Evolutionary conservation across 2,888 invertebrate genomes (phyloP).

Genomic region (Eulithis prunata): DNA sequence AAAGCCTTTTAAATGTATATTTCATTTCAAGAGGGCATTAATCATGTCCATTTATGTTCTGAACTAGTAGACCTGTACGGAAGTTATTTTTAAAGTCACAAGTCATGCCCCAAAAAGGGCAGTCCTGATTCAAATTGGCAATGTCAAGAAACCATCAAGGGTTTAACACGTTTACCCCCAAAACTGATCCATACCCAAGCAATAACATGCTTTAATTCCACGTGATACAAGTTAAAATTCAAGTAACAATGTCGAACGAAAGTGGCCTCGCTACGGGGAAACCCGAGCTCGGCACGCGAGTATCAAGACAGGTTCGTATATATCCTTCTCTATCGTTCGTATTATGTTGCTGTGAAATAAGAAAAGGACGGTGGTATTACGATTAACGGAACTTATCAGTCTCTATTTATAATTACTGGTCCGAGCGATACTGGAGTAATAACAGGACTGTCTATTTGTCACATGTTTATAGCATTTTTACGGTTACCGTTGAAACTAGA

Average conservation of each 20-base stretch:
- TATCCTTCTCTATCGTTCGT: slow-evolving; percentile 49
- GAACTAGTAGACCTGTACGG: slow-evolving; percentile 27
- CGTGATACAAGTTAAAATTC: slow-evolving; percentile 39
- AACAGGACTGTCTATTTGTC: slow-evolving; percentile 54
- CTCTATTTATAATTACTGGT: slow-evolving; percentile 72
- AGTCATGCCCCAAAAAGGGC: slow-evolving; percentile 33
- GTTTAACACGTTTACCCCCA: slow-evolving; percentile 40
- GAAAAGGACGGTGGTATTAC: slow-evolving; percentile 46
- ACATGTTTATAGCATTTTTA: slow-evolving; percentile 51
- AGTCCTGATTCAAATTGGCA: slow-evolving; percentile 46
- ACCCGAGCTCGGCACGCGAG: slow-evolving; percentile 63
- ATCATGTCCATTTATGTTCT: slow-evolving; percentile 18
- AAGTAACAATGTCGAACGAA: slow-evolving; percentile 56
- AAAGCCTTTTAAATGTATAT: not conserved
- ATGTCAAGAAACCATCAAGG: slow-evolving; percentile 46
- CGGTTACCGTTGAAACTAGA: slow-evolving; percentile 21
- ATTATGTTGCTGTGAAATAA: slow-evolving; percentile 33
- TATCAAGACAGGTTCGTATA: slow-evolving; percentile 56
- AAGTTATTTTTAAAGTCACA: slow-evolving; percentile 25
- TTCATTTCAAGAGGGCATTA: slow-evolving; percentile 9
- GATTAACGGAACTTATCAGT: slow-evolving; percentile 72
- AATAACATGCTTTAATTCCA: slow-evolving; percentile 37
- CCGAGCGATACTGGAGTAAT: slow-evolving; percentile 60
- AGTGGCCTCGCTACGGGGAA: slow-evolving; percentile 62
- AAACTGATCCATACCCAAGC: slow-evolving; percentile 19